Evolutionary conservation across 2,888 invertebrate genomes (phyloP).

Genomic region (Amiota minor): DNA sequence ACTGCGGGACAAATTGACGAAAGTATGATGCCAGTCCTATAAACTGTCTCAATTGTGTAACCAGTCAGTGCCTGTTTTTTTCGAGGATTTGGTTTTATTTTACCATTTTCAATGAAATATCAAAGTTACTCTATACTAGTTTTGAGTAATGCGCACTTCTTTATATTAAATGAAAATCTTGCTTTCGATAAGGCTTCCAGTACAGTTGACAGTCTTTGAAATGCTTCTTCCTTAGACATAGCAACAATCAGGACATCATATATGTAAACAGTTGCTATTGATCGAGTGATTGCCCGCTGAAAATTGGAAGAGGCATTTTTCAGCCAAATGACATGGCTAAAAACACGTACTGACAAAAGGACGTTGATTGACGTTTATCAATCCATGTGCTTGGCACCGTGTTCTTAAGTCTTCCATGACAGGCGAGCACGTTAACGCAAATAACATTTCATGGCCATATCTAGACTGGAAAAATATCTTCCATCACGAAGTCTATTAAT

Average conservation of each 20-base stretch:
- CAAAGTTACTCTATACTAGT: slow-evolving; percentile 31
- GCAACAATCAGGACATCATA: slow-evolving; percentile 20
- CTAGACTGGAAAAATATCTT: slow-evolving; percentile 33
- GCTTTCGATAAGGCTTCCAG: slow-evolving; percentile 18
- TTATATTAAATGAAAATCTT: slow-evolving; percentile 21
- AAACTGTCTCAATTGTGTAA: slow-evolving; percentile 32
- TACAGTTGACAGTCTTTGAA: slow-evolving; percentile 29
- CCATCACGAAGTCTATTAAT: slow-evolving; percentile 3
- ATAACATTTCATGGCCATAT: slow-evolving; percentile 26
- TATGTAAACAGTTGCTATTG: slow-evolving; percentile 1
- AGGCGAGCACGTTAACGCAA: no score
- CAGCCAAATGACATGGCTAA: slow-evolving; percentile 27
- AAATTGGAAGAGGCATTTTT: no score
- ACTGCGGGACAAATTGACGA: slow-evolving; percentile 24
- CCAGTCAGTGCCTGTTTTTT: slow-evolving; percentile 23
- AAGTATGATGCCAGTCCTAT: slow-evolving; percentile 33
- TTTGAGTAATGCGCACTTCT: slow-evolving; percentile 7
- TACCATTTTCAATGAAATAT: slow-evolving; percentile 25
- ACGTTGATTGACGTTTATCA: no score
- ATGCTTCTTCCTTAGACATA: slow-evolving; percentile 29
- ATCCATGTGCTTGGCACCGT: no score
- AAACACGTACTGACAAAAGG: slow-evolving; percentile 34
- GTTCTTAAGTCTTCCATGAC: no score
- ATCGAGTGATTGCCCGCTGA: slow-evolving; percentile 1
- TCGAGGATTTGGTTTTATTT: slow-evolving; percentile 17